Evolutionary conservation across 2,797 vertebrate genomes (phyloP).

Genomic region (Loris lydekkerianus): DNA sequence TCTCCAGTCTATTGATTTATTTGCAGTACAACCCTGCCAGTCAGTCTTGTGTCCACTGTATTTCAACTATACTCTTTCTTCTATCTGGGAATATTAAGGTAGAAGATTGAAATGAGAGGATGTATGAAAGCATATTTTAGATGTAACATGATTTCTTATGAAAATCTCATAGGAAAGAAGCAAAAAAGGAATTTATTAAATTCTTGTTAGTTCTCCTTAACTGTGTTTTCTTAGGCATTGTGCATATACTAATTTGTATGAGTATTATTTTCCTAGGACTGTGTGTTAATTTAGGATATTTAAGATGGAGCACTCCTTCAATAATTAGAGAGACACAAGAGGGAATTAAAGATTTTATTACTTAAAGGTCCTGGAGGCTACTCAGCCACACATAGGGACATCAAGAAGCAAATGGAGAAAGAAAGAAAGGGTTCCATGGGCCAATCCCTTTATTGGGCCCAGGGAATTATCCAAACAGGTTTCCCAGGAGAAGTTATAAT

Average conservation of each 20-base stretch:
- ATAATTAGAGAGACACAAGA: background rate
- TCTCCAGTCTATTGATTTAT: background rate
- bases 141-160: background rate
- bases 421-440: background rate
- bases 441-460: background rate
- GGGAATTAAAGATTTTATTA: background rate
- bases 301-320: background rate
- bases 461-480: background rate
- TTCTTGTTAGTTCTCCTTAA: background rate
- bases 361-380: background rate
- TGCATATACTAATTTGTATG: background rate
- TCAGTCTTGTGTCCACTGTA: conserved; percentile 3
- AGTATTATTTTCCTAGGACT: background rate
- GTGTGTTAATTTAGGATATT: background rate
- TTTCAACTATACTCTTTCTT: background rate
- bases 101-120: background rate
- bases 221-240: background rate
- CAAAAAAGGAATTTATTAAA: background rate
- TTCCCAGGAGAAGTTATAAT: background rate
- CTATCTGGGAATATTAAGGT: background rate
- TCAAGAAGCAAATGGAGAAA: background rate
- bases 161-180: background rate
- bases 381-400: background rate
- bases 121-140: background rate
- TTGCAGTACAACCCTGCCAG: background rate